Percentiles rank a stretch among this genome's conserved stretches.
Conservation (phyloP, 2,113 vertebrate genomes). For the Potamarius usumacintae region DNA sequence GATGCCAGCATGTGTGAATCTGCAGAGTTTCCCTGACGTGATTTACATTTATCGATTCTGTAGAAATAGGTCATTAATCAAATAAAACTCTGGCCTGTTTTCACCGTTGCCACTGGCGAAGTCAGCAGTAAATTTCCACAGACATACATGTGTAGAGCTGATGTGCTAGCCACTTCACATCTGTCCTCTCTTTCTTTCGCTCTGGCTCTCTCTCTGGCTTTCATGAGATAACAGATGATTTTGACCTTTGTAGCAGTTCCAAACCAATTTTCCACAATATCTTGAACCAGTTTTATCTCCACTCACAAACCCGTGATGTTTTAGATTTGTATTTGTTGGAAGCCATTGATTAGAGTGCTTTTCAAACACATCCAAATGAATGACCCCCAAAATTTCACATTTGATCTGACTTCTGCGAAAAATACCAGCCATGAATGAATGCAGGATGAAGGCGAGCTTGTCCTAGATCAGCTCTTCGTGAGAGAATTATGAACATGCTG, state of each 20-base stretch:
- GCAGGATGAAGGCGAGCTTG: neutral
- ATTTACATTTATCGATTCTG: constrained; percentile 73
- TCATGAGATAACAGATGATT: constrained; percentile 7
- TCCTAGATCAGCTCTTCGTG: neutral
- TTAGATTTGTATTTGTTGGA: neutral
- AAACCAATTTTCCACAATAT: neutral
- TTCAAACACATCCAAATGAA: neutral
- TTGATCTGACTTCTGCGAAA: neutral
- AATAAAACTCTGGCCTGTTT: constrained; percentile 54
- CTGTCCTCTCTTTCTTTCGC: too few species aligned
- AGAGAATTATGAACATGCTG: neutral
- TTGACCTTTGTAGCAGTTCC: neutral
- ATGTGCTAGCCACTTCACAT: neutral
- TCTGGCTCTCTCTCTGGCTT: too few species aligned
- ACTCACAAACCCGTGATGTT: neutral
- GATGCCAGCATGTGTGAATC: neutral
- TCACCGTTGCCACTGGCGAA: constrained; percentile 28
- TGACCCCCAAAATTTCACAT: neutral
- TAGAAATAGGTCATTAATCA: constrained; percentile 65
- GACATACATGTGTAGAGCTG: constrained; percentile 31
- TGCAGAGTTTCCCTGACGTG: constrained; percentile 59
- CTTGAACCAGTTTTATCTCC: constrained; percentile 2
- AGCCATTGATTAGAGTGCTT: neutral
- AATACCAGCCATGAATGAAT: neutral
- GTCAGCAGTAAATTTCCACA: constrained; percentile 57